Evolutionary conservation across 2,888 invertebrate species (phyloP), one percentile per base, ranked within the genome.

Genomic region (Lepetodrilus schrolli): DNA sequence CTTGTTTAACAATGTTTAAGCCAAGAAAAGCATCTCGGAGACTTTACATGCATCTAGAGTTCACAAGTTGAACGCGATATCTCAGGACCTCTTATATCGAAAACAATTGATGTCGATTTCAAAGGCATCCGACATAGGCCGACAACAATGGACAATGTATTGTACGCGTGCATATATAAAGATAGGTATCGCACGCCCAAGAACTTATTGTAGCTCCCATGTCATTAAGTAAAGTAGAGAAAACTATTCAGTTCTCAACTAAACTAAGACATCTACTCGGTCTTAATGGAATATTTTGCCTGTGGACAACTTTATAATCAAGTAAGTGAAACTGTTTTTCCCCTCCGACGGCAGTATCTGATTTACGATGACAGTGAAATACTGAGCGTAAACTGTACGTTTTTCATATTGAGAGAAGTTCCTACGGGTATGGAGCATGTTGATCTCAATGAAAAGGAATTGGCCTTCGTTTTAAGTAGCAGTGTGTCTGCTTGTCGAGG

Each of bases 61-160:
- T 58, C 58, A 58, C n/a, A 58, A 58, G 58, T 30, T 58, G 58
- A 58, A 17, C n/a, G 13, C 17, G 30, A 7, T 26, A 26, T 30
- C 26, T 30, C 26, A 10, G 30, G n/a, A n/a, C n/a, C n/a, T n/a
- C n/a, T 30, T 58, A 26, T 30, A 58, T 58, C 58, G 58, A 58
- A 20, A 58, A 58, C 58, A 58, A 58, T 58, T 58, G 58, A 58
- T 58, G 58, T 58, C 30, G 30, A 58, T 58, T 58, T 58, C 58
- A 58, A 58, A 58, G 58, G 30, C 23, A 26, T 17, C 23, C 30
- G 34, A 17, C n/a, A 17, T 34, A 17, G 30, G n/a, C n/a, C 2
- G 58, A 8, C 10, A 23, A 58, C 26, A 26, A 58, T 30, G 26
- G 30, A 30, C 13, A 23, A 5, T 34, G 58, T 58, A 23, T n/a